These are phyloP conservation scores for Stylophora pistillata DNA, from an alignment of 64 coral and sea anemone species.

Conservation along the genomic window DNA sequence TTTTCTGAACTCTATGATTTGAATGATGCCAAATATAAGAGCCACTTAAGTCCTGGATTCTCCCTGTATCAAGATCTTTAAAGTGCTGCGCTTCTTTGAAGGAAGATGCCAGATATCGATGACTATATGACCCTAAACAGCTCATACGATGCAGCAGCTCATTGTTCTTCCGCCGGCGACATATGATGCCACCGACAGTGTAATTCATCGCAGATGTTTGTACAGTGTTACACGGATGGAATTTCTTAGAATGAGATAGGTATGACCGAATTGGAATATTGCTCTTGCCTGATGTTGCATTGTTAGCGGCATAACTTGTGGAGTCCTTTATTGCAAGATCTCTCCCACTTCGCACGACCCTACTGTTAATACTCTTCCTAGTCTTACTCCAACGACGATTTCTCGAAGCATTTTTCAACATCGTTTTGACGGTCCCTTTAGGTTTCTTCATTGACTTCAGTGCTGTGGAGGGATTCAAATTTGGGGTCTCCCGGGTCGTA, in stretches of 20 bases:
- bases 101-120: neutral
- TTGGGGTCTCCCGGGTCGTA: too few relatives aligned
- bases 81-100: neutral
- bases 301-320: neutral
- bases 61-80: slow-evolving; percentile 11
- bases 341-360: neutral
- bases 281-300: neutral
- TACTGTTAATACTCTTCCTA: neutral
- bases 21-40: neutral
- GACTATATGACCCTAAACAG: neutral
- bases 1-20: neutral
- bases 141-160: neutral
- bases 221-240: neutral
- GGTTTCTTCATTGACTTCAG: neutral
- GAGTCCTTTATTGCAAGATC: neutral
- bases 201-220: neutral
- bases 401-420: neutral
- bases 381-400: neutral
- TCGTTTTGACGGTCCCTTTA: neutral
- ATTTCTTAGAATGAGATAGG: neutral
- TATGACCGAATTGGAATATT: neutral
- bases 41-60: neutral
- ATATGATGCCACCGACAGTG: neutral
- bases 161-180: neutral
- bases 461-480: neutral